phyloP scores from a whole-genome alignment of 30 jellyfish, hydroid and myxozoan genomes.

The Cassiopea andromeda region DNA sequence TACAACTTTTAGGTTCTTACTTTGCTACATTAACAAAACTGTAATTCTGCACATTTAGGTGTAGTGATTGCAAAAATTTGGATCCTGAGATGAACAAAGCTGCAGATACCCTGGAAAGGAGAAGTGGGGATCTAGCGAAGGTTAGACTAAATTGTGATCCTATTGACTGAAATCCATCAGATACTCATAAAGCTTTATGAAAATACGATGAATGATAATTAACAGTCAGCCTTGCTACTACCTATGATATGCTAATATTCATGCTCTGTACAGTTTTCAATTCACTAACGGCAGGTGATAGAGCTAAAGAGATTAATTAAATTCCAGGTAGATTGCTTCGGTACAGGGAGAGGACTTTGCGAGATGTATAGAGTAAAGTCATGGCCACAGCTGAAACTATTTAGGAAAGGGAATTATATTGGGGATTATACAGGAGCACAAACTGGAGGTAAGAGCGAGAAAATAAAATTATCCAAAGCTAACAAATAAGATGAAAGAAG shows the following conservation, averaged over 20 bases:
- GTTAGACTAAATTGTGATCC: conserved; percentile 17
- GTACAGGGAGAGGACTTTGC: conserved; percentile 95
- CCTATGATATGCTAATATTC: not conserved
- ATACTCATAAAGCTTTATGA: not conserved
- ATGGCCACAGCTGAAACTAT: conserved; percentile 94
- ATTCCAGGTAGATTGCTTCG: conserved; percentile 91
- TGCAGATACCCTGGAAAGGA: conserved; percentile 75
- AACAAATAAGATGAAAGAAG: not conserved
- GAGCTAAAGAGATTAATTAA: not conserved
- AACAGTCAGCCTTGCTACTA: too few species aligned
- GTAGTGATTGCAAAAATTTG: conserved; percentile 92
- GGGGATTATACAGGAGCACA: conserved; percentile 96
- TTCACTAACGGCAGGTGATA: too few species aligned
- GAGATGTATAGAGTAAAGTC: conserved; percentile 93
- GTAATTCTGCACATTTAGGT: conserved; percentile 42
- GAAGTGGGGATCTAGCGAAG: conserved; percentile 89
- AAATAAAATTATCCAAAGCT: not conserved
- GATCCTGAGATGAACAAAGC: conserved; percentile 94
- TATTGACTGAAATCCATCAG: not conserved
- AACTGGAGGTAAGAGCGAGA: conserved; percentile 78
- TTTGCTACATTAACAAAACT: not conserved
- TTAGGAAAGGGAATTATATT: conserved; percentile 83
- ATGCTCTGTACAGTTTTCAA: not conserved
- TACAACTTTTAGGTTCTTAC: not conserved
- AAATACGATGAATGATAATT: not conserved